These are phyloP conservation scores for Sycon ciliatum DNA, from an alignment of 37 sponge, comb jelly and placozoan species.

Conservation along the genomic window DNA sequence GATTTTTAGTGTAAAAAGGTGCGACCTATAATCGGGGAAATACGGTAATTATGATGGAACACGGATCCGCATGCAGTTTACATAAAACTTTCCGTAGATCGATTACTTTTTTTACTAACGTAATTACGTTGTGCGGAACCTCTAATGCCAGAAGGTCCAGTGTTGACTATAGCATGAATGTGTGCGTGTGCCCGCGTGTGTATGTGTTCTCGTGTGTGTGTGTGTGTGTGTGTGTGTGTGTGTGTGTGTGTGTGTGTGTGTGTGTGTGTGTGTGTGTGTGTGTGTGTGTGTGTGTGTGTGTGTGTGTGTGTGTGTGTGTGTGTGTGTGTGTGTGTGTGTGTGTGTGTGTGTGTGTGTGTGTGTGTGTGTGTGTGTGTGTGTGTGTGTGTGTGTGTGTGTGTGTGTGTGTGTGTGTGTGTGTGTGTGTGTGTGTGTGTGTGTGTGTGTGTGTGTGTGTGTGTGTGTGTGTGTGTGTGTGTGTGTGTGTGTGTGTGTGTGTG, in stretches of 20 bases:
- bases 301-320: slow-evolving; percentile 9
- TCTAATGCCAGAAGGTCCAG: background rate
- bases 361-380: slow-evolving; percentile 27
- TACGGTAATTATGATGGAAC: too few species aligned
- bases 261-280: slow-evolving; percentile 5
- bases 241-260: slow-evolving; percentile 1
- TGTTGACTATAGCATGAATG: background rate
- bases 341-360: slow-evolving; percentile 24
- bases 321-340: slow-evolving; percentile 19
- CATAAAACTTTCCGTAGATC: too few species aligned
- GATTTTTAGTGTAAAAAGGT: too few species aligned
- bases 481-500: background rate
- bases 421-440: slow-evolving; percentile 25
- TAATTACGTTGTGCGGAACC: too few species aligned
- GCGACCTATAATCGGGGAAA: too few species aligned
- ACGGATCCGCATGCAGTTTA: too few species aligned
- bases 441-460: slow-evolving; percentile 23
- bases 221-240: background rate
- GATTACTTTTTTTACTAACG: too few species aligned
- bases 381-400: slow-evolving; percentile 26
- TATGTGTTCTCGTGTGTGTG: too few species aligned
- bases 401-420: slow-evolving; percentile 26
- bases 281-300: slow-evolving; percentile 1
- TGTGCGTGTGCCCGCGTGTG: slow-evolving; percentile 18
- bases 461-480: slow-evolving; percentile 26